Evolutionary conservation across 2,888 invertebrate species (phyloP), one percentile per base, ranked within the genome.

Genomic region (Geotrupes spiniger): DNA sequence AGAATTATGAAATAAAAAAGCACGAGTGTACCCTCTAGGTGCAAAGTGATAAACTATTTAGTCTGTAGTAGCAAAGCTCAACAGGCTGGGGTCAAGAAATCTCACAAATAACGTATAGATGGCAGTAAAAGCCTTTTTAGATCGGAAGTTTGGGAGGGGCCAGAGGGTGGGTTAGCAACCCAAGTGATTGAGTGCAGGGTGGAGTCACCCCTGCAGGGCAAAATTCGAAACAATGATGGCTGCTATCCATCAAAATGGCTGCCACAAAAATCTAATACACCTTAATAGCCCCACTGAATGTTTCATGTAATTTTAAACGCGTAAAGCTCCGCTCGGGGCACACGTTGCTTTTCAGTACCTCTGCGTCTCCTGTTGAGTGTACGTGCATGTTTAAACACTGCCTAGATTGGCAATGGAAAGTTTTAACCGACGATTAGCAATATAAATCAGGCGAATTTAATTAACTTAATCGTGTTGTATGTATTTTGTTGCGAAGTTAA

Each of bases 181-280:
- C 57, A 59, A 67, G 74, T 78, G 79, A 78, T 78, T 78, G 78
- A 78, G 74, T 75, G 75, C 74, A 75, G 78, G 78, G 78, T 78
- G 78, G 78, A 78, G 78, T 71, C 62, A 63, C 68, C 69, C 66
- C 64, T 60, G 63, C 57, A 63, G 60, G 68, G 66, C 64, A 64
- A 69, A 71, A 70, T 68, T 76, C 71, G 63, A 70, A 73, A 73
- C 77, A 76, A 78, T 77, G 76, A 79, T 78, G 78, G 78, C 78
- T 74, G 76, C 77, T 73, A 78, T 77, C 75, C 72, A 77, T 76
- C 77, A 77, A 76, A 75, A 78, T 78, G 78, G 78, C 78, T 73
- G 68, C 72, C 58, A 54, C 54, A 56, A 57, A 58, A 58, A 50
- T 48, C 21, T 36, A 27, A 12, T 38, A 38, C 16, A 37, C 8